These are phyloP conservation scores for Zelostemma sp. DNA, from an alignment of 1,140 invertebrate genomes.

Conservation along the genomic window DNA sequence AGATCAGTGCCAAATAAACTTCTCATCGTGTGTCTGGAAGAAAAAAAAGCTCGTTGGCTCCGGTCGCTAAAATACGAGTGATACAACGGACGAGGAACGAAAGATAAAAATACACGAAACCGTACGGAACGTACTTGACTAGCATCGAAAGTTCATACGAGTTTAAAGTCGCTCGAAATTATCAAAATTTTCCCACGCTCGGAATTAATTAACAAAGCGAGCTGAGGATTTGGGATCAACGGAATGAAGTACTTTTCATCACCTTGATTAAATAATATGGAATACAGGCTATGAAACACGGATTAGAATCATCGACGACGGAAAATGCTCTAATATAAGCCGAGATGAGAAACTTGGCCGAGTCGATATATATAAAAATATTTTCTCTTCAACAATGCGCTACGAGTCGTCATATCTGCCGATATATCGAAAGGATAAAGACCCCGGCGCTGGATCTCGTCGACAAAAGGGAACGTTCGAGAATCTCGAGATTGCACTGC, in stretches of 20 bases:
- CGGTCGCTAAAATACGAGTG: slow-evolving; percentile 20
- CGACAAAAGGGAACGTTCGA: slow-evolving; percentile 46
- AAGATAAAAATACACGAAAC: slow-evolving; percentile 17
- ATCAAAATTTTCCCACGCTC: no score
- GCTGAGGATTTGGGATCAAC: no score
- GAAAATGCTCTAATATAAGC: no score
- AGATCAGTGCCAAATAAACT: slow-evolving; percentile 32
- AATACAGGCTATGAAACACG: no score
- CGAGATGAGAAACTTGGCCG: no score
- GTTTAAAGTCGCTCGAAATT: no score
- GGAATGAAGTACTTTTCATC: no score
- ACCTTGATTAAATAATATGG: no score
- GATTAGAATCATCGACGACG: no score
- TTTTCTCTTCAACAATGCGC: slow-evolving; percentile 23
- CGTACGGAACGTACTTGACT: no score
- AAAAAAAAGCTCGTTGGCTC: slow-evolving; percentile 29
- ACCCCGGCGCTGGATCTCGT: slow-evolving; percentile 32
- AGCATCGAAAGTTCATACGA: no score
- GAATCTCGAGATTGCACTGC: slow-evolving; percentile 46
- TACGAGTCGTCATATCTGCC: slow-evolving; percentile 24
- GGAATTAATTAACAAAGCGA: no score
- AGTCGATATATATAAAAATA: slow-evolving; percentile 37
- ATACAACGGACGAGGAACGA: slow-evolving; percentile 26
- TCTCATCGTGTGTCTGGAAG: not conserved
- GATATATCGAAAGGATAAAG: slow-evolving; percentile 42